These are phyloP conservation scores for Ylistrum balloti DNA, from an alignment of 1,140 invertebrate genomes.

Conservation along the genomic window DNA sequence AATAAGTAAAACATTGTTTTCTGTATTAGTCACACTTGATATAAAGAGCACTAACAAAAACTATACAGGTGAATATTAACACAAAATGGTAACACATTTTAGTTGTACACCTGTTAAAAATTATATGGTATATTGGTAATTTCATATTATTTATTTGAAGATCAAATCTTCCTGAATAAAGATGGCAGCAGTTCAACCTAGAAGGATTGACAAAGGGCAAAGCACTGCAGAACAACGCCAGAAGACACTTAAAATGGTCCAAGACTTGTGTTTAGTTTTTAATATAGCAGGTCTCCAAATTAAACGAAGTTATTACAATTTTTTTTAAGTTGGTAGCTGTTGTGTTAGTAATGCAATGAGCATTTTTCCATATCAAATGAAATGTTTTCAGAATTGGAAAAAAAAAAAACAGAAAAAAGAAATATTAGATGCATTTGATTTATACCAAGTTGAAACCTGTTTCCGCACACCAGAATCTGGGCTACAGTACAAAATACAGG, in stretches of 20 bases:
- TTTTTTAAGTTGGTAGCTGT: not conserved
- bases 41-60: too few relatives aligned
- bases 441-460: not conserved
- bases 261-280: not conserved
- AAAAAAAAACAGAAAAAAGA: not conserved
- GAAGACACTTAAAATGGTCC: not conserved
- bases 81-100: too few relatives aligned
- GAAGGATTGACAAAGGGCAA: not conserved
- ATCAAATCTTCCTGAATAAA: not conserved
- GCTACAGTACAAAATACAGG: not conserved
- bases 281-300: not conserved
- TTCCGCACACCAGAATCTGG: not conserved
- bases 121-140: too few relatives aligned
- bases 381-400: not conserved
- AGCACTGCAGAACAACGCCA: not conserved
- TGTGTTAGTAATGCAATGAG: not conserved
- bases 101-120: too few relatives aligned
- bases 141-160: too few relatives aligned
- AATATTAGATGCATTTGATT: not conserved
- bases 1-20: too few relatives aligned
- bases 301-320: too few relatives aligned
- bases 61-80: too few relatives aligned
- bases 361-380: not conserved
- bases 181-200: not conserved
- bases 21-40: too few relatives aligned